A percentile compares a stretch with the other conserved stretches of the same genome.
These are phyloP conservation scores for Bubo blakistoni DNA, from an alignment of 2,113 vertebrate species.

Conservation along the genomic window DNA sequence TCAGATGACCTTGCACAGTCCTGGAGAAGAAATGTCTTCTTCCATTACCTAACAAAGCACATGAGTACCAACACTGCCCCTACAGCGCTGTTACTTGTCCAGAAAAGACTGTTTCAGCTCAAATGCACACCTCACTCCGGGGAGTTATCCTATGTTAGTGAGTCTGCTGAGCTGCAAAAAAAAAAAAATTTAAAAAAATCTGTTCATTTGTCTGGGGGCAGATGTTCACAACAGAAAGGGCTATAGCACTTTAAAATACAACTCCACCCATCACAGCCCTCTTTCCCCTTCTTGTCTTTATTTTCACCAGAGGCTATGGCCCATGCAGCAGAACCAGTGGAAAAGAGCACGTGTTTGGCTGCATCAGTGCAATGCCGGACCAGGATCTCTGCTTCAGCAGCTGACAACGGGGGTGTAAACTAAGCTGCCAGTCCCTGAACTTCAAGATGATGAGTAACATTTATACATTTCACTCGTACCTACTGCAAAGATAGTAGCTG, in stretches of 20 bases:
- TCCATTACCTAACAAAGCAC: background rate
- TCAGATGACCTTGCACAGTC: background rate
- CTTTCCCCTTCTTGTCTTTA: background rate
- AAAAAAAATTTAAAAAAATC: too few relatives aligned
- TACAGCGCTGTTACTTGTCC: background rate
- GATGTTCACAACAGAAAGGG: background rate
- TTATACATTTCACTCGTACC: background rate
- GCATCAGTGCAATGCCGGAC: background rate
- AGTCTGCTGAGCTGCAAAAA: background rate
- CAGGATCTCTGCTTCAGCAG: background rate
- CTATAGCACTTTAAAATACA: background rate
- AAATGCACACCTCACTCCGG: background rate
- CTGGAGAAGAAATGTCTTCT: background rate
- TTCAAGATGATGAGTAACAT: background rate
- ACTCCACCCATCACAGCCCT: background rate
- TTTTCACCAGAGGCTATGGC: background rate
- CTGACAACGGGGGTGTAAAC: background rate
- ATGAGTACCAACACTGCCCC: background rate
- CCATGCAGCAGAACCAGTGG: background rate
- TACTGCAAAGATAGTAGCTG: background rate
- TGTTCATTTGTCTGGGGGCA: background rate
- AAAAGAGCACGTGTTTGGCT: background rate
- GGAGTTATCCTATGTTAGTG: background rate
- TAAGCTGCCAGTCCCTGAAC: background rate
- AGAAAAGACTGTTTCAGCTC: background rate